Base-by-base conservation (phyloP, 2,888 invertebrate species). In the Synergus laeviventris region DNA sequence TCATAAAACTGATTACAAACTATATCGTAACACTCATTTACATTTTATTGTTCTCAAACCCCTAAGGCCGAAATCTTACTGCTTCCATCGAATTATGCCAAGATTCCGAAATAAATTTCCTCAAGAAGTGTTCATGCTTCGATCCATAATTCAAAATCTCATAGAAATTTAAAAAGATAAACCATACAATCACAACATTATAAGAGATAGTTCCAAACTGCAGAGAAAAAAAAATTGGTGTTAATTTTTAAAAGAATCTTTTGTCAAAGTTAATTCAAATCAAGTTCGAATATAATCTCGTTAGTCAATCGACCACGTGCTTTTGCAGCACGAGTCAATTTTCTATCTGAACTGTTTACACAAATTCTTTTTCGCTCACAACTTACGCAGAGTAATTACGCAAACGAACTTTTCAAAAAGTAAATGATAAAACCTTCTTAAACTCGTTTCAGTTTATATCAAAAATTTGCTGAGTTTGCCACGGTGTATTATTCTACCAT, bases 401-500 rank as follows among this genome's bases (percentile, higher is more conserved):
- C 18, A 18, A 54, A 18, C 9, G 3, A 11, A 18, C 18, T 9
- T 54, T 49, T 18, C 1, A 3, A 18, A 54, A 54, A 18, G 0
- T 18, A 18, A 18, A 8, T 18, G 54, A 54, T 18, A 54, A 18
- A 18, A 54, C 54, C 11, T 54, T 18, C 8, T 18, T 54, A 11
- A 54, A 18, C 3, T 18, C 9, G 54, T 54, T 54, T 8, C 18
- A 54, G 18, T 18, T 54, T 54, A 18, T 9, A 54, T 2, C 2
- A 54, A 54, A 54, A 54, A 54, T 49, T 49, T 1, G 49, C 49
- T 54, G 49, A 24, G 16, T 12, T 36, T 49, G 36, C n/a, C 31
- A 70, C 49, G 31, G 49, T 45, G 9, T 54, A 31, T 70, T 49
- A 42, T 21, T 24, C 24, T 70, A 70, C 49, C 9, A 31, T 70